Conservation (phyloP, 2,113 vertebrate genomes). For the Pterocles gutturalis region DNA sequence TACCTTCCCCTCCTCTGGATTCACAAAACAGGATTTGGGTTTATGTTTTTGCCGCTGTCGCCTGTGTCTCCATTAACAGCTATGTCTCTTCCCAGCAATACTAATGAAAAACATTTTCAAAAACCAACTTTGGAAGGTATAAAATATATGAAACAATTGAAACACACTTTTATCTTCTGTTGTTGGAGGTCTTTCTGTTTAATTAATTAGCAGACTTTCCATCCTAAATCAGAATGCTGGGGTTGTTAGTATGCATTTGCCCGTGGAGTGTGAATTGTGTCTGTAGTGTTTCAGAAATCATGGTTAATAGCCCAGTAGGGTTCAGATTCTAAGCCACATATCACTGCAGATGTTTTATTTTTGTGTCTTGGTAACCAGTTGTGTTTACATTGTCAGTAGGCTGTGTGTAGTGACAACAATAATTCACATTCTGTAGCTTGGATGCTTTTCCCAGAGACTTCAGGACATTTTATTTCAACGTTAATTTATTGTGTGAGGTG, state of each 20-base stretch:
- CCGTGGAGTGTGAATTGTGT: neutral
- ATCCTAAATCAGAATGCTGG: neutral
- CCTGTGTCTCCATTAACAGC: neutral
- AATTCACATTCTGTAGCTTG: neutral
- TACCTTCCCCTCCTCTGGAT: neutral
- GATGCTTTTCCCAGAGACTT: neutral
- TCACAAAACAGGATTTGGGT: neutral
- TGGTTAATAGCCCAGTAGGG: neutral
- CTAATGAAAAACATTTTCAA: neutral
- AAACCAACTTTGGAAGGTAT: neutral
- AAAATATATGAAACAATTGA: neutral
- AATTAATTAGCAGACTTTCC: neutral
- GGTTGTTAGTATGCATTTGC: neutral
- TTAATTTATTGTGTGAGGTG: neutral
- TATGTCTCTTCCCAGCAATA: neutral
- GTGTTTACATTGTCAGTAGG: neutral
- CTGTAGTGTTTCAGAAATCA: neutral
- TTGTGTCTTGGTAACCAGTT: conserved; percentile 5
- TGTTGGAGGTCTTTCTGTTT: neutral
- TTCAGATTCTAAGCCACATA: neutral
- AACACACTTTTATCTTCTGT: neutral
- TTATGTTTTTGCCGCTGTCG: neutral
- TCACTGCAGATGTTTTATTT: neutral
- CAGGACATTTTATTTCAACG: neutral
- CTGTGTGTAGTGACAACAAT: neutral